phyloP scores from a whole-genome alignment of 64 coral and sea anemone species.

The Stichodactyla helianthus region DNA sequence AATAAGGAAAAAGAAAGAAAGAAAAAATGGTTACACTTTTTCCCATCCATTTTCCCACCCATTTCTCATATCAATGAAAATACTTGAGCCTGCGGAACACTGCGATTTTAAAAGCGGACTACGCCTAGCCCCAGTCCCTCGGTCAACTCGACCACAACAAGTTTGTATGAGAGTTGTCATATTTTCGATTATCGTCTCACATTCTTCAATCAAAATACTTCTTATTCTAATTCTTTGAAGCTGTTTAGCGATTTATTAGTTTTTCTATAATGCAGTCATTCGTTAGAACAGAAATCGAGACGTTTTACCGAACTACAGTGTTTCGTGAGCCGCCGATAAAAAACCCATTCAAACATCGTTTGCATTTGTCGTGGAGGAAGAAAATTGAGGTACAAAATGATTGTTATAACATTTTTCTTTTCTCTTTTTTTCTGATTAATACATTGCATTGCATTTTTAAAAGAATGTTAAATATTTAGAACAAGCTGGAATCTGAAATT shows the following conservation, averaged over 20 bases:
- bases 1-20: background rate
- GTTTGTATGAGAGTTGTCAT: background rate
- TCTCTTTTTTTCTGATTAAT: background rate
- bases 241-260: background rate
- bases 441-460: background rate
- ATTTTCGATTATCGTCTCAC: background rate
- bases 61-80: background rate
- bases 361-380: slow-evolving; percentile 36
- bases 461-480: background rate
- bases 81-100: background rate
- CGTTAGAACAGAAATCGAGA: slow-evolving; percentile 29
- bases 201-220: background rate
- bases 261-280: slow-evolving; percentile 25
- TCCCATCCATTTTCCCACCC: background rate
- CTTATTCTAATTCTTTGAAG: background rate
- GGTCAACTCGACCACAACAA: background rate
- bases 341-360: slow-evolving; percentile 42
- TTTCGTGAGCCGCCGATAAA: slow-evolving; percentile 16
- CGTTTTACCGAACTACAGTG: slow-evolving; percentile 22
- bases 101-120: background rate
- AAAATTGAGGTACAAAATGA: slow-evolving; percentile 41
- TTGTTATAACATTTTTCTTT: background rate
- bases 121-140: background rate
- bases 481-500: background rate
- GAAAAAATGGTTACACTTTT: background rate